Evolutionary conservation across 2,113 vertebrate genomes (phyloP), one percentile per base, ranked within the genome.

Genomic region (Myiagra hebetior): DNA sequence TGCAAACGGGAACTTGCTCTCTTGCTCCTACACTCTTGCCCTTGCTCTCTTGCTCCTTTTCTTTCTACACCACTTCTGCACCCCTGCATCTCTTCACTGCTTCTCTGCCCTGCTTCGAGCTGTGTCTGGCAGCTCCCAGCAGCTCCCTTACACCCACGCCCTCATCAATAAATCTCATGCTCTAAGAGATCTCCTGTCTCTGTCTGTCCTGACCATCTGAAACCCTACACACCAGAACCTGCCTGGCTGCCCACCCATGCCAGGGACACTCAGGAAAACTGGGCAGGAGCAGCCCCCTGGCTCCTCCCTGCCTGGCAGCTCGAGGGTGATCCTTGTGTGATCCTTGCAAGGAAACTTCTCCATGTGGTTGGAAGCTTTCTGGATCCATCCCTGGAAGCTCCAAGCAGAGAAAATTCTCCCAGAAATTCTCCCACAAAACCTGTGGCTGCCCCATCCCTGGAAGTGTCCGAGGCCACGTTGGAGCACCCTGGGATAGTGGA

Each of bases 281-380:
- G 7, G 9, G 59, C 22, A 30, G 76, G 80, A 70, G 41, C 77
- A 57, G 68, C 73, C 39, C 44, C 39, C 5, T 3, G 2, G 13
- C 7, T 20, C 31, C 6, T 33, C 15, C 2, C 37, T 9, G 41
- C 33, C 57, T 13, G 18, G 24, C 23, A 2, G 2, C 20, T 3
- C 19, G 1, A 49, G 35, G 2, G 2, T 0, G 74, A 47, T 44
- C 47, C n/a, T 41, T 1, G 20, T 1, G 1, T 5, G 39, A 7
- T n/a, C 42, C 62, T 33, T 6, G 75, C 27, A 8, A 15, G 56
- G 50, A 33, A 14, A 18, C 1, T 20, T 17, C 63, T 68, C 26
- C 1, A 0, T 2, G 3, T 6, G 42, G 17, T 7, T 47, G 68
- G 49, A 31, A 17, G 26, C 6, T 26, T 7, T 30, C 37, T 46